Conservation (phyloP, 2,797 vertebrate species). For the Enteromius afrohamiltoni region DNA sequence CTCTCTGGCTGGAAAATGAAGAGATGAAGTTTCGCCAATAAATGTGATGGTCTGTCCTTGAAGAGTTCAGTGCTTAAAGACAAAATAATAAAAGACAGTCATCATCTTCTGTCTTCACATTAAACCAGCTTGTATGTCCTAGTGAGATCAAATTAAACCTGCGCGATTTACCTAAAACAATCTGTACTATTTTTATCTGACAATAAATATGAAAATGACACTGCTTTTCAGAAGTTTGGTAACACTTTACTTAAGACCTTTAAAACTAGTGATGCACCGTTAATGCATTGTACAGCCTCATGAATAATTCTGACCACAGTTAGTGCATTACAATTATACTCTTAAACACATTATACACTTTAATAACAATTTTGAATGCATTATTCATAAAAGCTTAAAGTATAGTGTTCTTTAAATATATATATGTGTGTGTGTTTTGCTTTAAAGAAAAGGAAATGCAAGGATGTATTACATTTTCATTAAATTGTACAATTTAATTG, state of each 20-base stretch:
- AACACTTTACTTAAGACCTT: no score
- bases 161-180: not conserved
- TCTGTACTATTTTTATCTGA: not conserved
- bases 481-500: no score
- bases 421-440: no score
- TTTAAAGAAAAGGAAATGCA: not conserved
- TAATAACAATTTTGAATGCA: no score
- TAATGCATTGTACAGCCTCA: not conserved
- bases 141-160: not conserved
- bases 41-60: constrained; percentile 26
- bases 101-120: constrained; percentile 6
- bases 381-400: no score
- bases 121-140: not conserved
- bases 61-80: not conserved
- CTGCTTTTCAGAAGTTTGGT: not conserved
- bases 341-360: no score
- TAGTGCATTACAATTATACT: not conserved
- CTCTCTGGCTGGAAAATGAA: constrained; percentile 14
- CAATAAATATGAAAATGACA: not conserved
- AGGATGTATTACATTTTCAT: not conserved
- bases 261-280: not conserved
- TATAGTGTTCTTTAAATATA: no score
- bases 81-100: constrained; percentile 18
- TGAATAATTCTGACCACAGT: not conserved
- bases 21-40: constrained; percentile 20